Base-by-base conservation (phyloP, 2,797 vertebrate genomes). In the Ctenochaetus hawaiiensis region DNA sequence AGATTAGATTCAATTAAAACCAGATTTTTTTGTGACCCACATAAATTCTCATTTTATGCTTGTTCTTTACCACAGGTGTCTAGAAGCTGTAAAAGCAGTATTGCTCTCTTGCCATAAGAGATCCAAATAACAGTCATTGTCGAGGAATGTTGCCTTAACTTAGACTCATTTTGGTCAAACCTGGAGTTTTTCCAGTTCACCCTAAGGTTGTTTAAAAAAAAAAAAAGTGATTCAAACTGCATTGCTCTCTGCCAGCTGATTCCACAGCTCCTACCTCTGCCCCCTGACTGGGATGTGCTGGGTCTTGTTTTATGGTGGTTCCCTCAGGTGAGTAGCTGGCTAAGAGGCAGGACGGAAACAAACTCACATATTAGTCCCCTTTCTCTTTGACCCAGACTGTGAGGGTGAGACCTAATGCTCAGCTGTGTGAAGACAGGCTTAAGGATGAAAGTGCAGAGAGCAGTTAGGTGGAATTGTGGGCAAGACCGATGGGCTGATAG, bases 231-330 rank as follows among this genome's bases (percentile, higher is more conserved):
- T 78, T 82, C 57, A n/a, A 57, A 37, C n/a, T 37, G 34, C 1
- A 8, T 6, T 52, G 10, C 6, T 11, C 43, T 72, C 11, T 47
- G 22, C 58, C 61, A 67, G 47, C 34, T 65, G 78, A 68, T 72
- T 20, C 78, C 22, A 6, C 44, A 54, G 53, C 39, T 71, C 66
- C 53, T 67, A 51, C 45, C 52, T 72, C 43, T 65, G 63, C 53
- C 61, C 75, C 49, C 43, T 20, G 65, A 75, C 72, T 20, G 11
- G 74, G 74, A 88, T 80, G 23, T 6, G 82, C 72, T 53, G 5
- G 37, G 47, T 87, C 84, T 87, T 85, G 84, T 77, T 73, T 66
- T 66, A 58, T 16, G 52, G 26, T 10, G 10, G 23, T 49, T 63
- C 62, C 67, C 64, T 72, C 45, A 44, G 67, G 72, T 78, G 44